Evolutionary conservation across 2,113 vertebrate species (phyloP).

Genomic region (Entelurus aequoreus): DNA sequence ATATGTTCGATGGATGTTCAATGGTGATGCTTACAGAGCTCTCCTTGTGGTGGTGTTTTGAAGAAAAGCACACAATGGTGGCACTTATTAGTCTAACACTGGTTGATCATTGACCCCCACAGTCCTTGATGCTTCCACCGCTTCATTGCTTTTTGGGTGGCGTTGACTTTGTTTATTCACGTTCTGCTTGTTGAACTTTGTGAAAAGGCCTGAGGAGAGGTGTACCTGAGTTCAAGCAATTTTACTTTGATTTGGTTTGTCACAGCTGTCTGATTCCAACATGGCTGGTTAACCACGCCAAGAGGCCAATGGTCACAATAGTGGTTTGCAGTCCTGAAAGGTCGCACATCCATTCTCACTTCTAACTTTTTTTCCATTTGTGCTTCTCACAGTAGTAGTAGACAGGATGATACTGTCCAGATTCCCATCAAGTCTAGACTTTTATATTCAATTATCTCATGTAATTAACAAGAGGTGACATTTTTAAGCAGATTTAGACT

Average conservation of each 20-base stretch:
- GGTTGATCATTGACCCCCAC: constrained; percentile 50
- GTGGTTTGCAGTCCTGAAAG: constrained; percentile 10
- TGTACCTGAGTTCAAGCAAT: constrained; percentile 10
- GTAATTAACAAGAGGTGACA: constrained; percentile 33
- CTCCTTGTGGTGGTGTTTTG: not conserved
- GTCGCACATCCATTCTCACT: constrained; percentile 6
- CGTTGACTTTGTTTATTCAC: constrained; percentile 16
- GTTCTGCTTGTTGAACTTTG: constrained; percentile 30
- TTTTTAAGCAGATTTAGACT: constrained; percentile 23
- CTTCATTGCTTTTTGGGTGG: constrained; percentile 31
- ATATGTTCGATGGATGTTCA: too few relatives aligned
- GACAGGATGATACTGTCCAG: constrained; percentile 37
- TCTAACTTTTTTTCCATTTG: not conserved
- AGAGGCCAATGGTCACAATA: constrained; percentile 10
- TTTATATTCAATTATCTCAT: constrained; percentile 33
- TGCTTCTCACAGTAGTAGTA: constrained; percentile 33
- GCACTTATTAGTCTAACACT: constrained; percentile 12
- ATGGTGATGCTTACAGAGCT: too few relatives aligned
- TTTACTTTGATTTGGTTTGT: constrained; percentile 12
- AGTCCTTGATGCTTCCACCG: constrained; percentile 25
- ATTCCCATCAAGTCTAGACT: constrained; percentile 52
- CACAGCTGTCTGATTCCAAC: constrained; percentile 23
- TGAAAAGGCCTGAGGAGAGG: constrained; percentile 38
- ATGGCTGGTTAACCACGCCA: constrained; percentile 26
- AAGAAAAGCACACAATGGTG: not conserved